These are phyloP conservation scores for Spilosoma lubricipeda DNA, from an alignment of 2,888 invertebrate species.

Conservation along the genomic window DNA sequence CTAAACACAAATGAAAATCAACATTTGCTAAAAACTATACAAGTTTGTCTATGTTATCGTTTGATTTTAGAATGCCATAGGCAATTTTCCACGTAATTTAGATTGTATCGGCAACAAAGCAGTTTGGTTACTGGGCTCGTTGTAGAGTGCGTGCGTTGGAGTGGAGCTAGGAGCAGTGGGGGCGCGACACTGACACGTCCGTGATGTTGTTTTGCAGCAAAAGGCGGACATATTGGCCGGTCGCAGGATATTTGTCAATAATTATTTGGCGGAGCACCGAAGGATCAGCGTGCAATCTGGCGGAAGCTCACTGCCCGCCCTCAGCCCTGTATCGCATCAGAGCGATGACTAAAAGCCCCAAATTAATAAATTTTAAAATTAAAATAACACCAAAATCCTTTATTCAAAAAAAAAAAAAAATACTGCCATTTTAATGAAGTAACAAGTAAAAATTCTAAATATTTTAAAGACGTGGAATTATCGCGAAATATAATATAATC, in stretches of 20 bases:
- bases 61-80: constrained; percentile 76
- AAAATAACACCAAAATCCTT: constrained; percentile 27
- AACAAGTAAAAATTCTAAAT: constrained; percentile 44
- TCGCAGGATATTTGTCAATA: constrained; percentile 87
- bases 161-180: constrained; percentile 40
- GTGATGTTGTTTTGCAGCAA: constrained; percentile 85
- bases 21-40: neutral
- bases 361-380: constrained; percentile 36
- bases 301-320: constrained; percentile 82
- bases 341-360: constrained; percentile 80
- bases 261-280: constrained; percentile 87
- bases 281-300: constrained; percentile 87
- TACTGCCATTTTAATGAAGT: constrained; percentile 64
- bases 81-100: constrained; percentile 56
- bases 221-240: constrained; percentile 87
- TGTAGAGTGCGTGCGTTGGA: constrained; percentile 24
- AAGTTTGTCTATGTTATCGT: constrained; percentile 28
- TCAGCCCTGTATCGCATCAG: constrained; percentile 84
- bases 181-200: constrained; percentile 71
- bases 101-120: constrained; percentile 68
- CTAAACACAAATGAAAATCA: constrained; percentile 67
- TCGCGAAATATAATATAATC: constrained; percentile 41
- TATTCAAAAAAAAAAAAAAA: constrained; percentile 22
- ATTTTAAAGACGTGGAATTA: constrained; percentile 40
- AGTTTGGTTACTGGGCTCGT: constrained; percentile 66